Conservation (phyloP, 2,888 invertebrate species). For the Rhagophthalmus giganteus region DNA sequence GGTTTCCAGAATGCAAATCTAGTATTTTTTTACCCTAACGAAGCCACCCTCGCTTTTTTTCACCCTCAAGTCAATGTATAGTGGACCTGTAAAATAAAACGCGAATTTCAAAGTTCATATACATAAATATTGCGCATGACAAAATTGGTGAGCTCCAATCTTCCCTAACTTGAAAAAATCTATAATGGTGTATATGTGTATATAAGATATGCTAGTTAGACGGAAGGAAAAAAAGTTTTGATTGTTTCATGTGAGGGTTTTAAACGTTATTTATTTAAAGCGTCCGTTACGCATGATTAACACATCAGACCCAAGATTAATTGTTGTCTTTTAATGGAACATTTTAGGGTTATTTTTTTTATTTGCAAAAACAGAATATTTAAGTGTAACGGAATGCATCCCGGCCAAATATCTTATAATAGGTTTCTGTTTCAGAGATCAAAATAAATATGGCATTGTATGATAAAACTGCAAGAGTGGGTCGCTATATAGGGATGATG, state of each 20-base stretch:
- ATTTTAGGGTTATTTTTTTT: too few species aligned
- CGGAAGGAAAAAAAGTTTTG: constrained; percentile 55
- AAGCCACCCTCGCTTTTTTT: constrained; percentile 57
- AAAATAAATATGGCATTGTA: constrained; percentile 45
- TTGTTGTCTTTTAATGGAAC: too few species aligned
- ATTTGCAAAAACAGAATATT: too few species aligned
- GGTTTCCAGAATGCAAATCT: constrained; percentile 55
- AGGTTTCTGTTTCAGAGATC: constrained; percentile 37
- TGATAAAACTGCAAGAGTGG: constrained; percentile 43
- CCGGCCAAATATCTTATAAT: constrained; percentile 30
- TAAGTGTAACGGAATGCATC: too few species aligned
- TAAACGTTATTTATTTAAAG: constrained; percentile 5
- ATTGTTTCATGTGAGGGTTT: constrained; percentile 34
- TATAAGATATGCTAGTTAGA: constrained; percentile 57
- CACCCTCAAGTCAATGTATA: constrained; percentile 54
- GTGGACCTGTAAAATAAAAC: constrained; percentile 43
- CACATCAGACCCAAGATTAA: background rate
- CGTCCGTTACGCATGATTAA: background rate
- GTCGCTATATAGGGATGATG: constrained; percentile 43
- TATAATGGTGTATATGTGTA: constrained; percentile 57
- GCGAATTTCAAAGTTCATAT: constrained; percentile 39
- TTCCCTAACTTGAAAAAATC: constrained; percentile 57
- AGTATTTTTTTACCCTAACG: constrained; percentile 57
- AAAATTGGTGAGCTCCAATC: constrained; percentile 47
- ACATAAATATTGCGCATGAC: constrained; percentile 42